Base-by-base conservation (phyloP, 2,113 vertebrate genomes). In the Telmatochromis sp. region DNA sequence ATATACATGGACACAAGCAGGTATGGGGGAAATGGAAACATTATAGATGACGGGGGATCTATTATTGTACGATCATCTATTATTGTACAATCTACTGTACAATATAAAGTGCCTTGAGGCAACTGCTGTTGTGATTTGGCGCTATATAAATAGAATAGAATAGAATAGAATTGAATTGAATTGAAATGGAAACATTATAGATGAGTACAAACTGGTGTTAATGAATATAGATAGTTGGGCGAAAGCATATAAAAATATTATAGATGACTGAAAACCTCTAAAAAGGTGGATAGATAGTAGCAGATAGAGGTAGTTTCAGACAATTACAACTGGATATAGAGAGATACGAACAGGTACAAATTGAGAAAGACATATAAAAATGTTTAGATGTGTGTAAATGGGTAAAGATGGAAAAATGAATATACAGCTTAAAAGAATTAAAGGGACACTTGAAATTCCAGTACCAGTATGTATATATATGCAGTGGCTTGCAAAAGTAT, bases 161-260 rank as follows among this genome's bases (percentile, higher is more conserved):
- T 57, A n/a, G n/a, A n/a, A n/a, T 0, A n/a, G 54, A 57, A 58
- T 57, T 0, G 23, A 57, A 58, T 23, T 12, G 4, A 55, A 55
- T 23, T 55, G 19, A 37, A 21, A 26, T 45, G 37, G 37, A 73
- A 45, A 23, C 14, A 73, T 45, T 73, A 73, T 45, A 45, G 37
- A 45, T 26, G 65, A 73, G 65, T 26, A 26, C 21, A 45, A 45
- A 45, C 9, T 15, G n/a, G 13, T 45, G n/a, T 73, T 42, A 73
- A 73, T 73, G 37, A 47, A 63, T 63, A 63, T 63, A 11, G 15
- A 75, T 6, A 45, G 40, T 28, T 75, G 68, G 68, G 23, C 4
- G 2, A 73, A 73, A 73, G 40, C 12, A 70, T 45, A 26, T 26
- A 42, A 15, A 42, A 42, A 42, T 35, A 35, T 35, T 70, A 45